These are phyloP conservation scores for Luperina nickerlii DNA, from an alignment of 2,888 invertebrate species.

Conservation along the genomic window DNA sequence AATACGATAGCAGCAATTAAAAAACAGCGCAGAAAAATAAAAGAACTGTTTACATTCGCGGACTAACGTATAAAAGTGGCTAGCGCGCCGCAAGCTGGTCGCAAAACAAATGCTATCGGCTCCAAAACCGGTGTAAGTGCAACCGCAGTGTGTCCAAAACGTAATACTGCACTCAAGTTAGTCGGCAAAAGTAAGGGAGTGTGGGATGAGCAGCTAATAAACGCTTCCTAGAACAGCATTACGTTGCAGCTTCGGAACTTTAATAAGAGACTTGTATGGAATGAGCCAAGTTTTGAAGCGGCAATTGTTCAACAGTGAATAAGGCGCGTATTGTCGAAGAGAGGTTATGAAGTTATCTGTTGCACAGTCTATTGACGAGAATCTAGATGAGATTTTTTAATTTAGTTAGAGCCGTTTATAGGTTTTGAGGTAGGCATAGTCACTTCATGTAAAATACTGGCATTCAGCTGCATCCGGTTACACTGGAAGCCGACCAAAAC, in stretches of 20 bases:
- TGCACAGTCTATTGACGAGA: not conserved
- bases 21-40: constrained; percentile 35
- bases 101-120: constrained; percentile 50
- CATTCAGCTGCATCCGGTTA: not conserved
- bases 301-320: constrained; percentile 6
- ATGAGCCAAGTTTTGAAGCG: constrained; percentile 15
- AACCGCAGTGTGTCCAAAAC: constrained; percentile 30
- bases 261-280: constrained; percentile 1
- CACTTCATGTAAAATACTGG: not conserved
- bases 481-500: not conserved
- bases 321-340: not conserved
- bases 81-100: constrained; percentile 9
- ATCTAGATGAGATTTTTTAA: not conserved
- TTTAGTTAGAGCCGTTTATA: not conserved
- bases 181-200: constrained; percentile 33
- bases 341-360: not conserved
- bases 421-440: not conserved
- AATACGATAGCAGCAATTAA: constrained; percentile 22
- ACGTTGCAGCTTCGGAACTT: constrained; percentile 31
- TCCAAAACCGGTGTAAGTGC: constrained; percentile 38
- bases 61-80: constrained; percentile 38
- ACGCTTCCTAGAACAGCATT: constrained; percentile 28
- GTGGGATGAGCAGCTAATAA: constrained; percentile 49
- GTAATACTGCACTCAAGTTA: constrained; percentile 43
- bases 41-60: constrained; percentile 9